Conservation (phyloP, 2,113 vertebrate genomes). For the Bos javanicus region DNA sequence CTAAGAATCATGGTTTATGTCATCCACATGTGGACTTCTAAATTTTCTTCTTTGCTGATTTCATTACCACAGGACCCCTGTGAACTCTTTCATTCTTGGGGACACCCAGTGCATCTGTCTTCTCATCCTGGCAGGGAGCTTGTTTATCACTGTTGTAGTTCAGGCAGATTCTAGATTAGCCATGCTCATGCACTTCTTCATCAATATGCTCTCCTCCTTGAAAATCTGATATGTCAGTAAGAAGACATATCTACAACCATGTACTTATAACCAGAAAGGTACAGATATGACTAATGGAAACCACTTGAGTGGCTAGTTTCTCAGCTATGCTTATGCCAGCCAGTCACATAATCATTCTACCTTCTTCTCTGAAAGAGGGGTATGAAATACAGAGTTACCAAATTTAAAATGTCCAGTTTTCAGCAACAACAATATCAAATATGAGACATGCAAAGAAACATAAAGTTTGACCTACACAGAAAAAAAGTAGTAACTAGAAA, state of each 20-base stretch:
- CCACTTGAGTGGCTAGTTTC: constrained; percentile 36
- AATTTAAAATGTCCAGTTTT: neutral
- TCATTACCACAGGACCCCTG: neutral
- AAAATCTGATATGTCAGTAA: constrained; percentile 51
- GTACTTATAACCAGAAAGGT: constrained; percentile 16
- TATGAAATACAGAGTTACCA: neutral
- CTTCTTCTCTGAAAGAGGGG: constrained; percentile 13
- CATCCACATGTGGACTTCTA: neutral
- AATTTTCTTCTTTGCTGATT: constrained; percentile 30
- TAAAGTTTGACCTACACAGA: neutral
- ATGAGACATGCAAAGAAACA: neutral
- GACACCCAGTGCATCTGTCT: constrained; percentile 41
- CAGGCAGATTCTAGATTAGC: constrained; percentile 23
- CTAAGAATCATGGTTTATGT: neutral
- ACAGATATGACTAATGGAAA: neutral
- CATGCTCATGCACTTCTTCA: constrained; percentile 68
- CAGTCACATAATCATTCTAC: neutral
- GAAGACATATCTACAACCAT: neutral
- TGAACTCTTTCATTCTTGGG: neutral
- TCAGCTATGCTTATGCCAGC: neutral
- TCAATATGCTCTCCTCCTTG: constrained; percentile 53
- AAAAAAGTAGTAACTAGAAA: neutral
- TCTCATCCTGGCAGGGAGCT: constrained; percentile 55
- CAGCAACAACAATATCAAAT: neutral
- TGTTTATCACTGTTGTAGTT: constrained; percentile 58